phyloP scores from a whole-genome alignment of 2,888 invertebrate genomes.

The Eucera pruinosa region DNA sequence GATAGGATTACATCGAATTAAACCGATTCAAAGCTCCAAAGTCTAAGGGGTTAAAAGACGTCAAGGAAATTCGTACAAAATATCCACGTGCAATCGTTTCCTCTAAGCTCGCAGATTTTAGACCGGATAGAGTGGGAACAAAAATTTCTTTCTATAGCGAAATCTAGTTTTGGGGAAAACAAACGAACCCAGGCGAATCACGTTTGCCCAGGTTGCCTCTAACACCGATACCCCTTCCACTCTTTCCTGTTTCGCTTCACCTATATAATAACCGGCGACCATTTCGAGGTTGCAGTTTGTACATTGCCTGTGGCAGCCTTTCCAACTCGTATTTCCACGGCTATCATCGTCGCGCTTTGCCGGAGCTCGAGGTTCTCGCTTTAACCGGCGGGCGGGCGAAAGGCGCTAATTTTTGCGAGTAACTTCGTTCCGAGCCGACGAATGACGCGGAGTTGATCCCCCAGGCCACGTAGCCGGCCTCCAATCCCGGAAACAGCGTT shows the following conservation, averaged over 20 bases:
- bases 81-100: too few relatives aligned
- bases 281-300: not conserved
- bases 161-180: not conserved
- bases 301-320: not conserved
- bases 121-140: too few relatives aligned
- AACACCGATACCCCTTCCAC: not conserved
- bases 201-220: not conserved
- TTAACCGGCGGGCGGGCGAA: conserved; percentile 19
- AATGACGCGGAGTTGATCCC: conserved; percentile 17
- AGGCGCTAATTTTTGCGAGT: conserved; percentile 37
- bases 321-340: conserved; percentile 3
- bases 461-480: conserved; percentile 3
- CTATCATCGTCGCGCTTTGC: not conserved
- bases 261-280: not conserved
- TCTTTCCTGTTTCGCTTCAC: not conserved
- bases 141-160: not conserved
- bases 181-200: conserved; percentile 21
- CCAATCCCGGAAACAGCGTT: conserved; percentile 10
- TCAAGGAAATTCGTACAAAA: too few relatives aligned
- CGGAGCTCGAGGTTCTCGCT: conserved; percentile 7
- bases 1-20: too few relatives aligned
- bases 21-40: too few relatives aligned
- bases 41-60: too few relatives aligned
- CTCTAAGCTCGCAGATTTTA: too few relatives aligned
- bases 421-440: conserved; percentile 37